Evolutionary conservation across 2,888 invertebrate species (phyloP), one percentile per base, ranked within the genome.

Genomic region (Acleris holmiana): DNA sequence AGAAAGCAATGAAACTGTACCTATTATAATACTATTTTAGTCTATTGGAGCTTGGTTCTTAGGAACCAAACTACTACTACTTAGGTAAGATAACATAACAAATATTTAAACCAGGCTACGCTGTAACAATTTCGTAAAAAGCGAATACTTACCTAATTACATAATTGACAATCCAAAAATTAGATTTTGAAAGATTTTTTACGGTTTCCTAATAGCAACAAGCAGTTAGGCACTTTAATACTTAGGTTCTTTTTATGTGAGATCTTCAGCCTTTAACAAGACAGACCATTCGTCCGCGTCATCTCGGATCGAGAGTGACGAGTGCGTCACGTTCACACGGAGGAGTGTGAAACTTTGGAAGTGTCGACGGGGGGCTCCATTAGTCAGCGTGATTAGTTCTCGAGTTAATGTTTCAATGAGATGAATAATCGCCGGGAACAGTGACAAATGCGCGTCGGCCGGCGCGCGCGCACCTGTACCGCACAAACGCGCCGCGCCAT

Each of bases 281-380:
- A 70, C 69, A 73, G 79, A 82, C 77, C 83, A 84, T 84, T 81
- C 83, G 82, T 85, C 80, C 84, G 79, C 84, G 78, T 82, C 82
- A 79, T 76, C 76, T 75, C 25, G 75, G 77, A 84, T 80, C 80
- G 80, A 35, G 74, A 73, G 79, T 78, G 82, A 79, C 78, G 74
- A 67, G 77, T 73, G 74, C 73, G 75, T 71, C 79, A 77, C 71
- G 79, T 80, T 83, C 84, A 82, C 82, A 83, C 79, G 77, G 66
- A 67, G 72, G 73, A 82, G 83, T 85, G 85, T 89, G 88, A 89
- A 89, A 88, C 89, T 89, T 85, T 85, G 86, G 88, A 85, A 83
- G 88, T 90, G 90, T 80, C 91, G 91, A 91, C 91, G 91, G 91
- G 91, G 91, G 91, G 89, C 80, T 87, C 89, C 91, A 91, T 92